Percentiles rank a stretch among this genome's conserved stretches.
Conservation (phyloP, 2,113 vertebrate species). For the Podocnemis expansa region DNA sequence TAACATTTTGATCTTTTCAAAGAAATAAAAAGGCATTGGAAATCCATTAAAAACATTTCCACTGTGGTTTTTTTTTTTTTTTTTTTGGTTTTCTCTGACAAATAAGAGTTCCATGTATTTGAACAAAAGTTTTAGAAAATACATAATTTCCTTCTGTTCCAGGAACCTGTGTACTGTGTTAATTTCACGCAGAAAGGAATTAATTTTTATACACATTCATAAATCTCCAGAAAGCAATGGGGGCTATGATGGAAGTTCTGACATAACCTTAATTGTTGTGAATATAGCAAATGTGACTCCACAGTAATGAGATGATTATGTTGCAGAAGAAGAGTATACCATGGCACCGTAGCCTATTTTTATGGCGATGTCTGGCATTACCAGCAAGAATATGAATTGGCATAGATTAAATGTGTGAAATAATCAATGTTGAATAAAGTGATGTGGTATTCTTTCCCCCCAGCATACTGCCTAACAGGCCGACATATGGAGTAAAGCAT, state of each 20-base stretch:
- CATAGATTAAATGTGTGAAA: constrained; percentile 16
- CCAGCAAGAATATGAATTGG: not conserved
- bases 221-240: constrained; percentile 26
- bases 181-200: constrained; percentile 9
- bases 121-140: not conserved
- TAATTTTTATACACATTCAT: constrained; percentile 18
- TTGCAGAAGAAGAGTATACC: not conserved
- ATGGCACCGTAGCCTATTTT: not conserved
- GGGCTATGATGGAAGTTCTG: constrained; percentile 12
- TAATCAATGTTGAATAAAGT: constrained; percentile 4
- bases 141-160: not conserved
- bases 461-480: not conserved
- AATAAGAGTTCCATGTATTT: not conserved
- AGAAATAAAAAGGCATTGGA: not conserved
- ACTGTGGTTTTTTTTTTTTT: not conserved
- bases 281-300: constrained; percentile 5
- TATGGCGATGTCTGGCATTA: constrained; percentile 9
- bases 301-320: not conserved
- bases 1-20: constrained; percentile 17
- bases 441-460: not conserved
- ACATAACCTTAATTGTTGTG: constrained; percentile 38
- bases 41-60: not conserved
- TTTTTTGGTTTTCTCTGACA: not conserved
- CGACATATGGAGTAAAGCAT: not conserved
- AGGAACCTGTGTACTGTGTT: not conserved